A percentile compares a stretch with the other conserved stretches of the same genome.
These are phyloP conservation scores for Centroberyx gerrardi DNA, from an alignment of 2,797 vertebrate species.

Conservation along the genomic window DNA sequence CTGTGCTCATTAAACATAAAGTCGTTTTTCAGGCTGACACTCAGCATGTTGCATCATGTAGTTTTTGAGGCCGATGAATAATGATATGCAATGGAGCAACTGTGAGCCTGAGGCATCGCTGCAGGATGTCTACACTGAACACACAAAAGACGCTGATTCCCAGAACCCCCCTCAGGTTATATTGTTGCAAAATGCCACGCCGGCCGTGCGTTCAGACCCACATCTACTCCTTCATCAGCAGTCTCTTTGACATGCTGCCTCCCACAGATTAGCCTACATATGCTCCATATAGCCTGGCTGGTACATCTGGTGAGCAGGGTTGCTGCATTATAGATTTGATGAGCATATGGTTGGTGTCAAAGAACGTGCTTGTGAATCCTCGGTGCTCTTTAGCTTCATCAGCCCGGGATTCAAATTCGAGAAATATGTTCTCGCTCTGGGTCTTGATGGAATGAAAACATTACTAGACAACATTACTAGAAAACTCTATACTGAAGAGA, in stretches of 20 bases:
- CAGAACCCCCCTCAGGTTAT: conserved; percentile 30
- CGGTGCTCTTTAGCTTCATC: background rate
- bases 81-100: conserved; percentile 16
- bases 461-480: background rate
- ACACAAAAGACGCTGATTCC: conserved; percentile 34
- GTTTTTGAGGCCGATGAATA: conserved; percentile 35
- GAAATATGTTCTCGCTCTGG: background rate
- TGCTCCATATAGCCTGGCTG: background rate
- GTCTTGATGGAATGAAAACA: background rate
- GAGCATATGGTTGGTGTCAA: conserved; percentile 27
- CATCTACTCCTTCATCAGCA: conserved; percentile 7
- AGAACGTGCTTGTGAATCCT: background rate
- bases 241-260: conserved; percentile 1
- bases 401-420: background rate
- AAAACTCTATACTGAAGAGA: too few species aligned
- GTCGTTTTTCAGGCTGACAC: conserved; percentile 47
- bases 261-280: conserved; percentile 25
- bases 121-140: conserved; percentile 43
- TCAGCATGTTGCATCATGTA: conserved; percentile 67
- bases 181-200: conserved; percentile 24
- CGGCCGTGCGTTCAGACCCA: background rate
- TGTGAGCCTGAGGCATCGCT: conserved; percentile 54
- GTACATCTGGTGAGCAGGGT: conserved; percentile 6
- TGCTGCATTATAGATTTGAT: conserved; percentile 22
- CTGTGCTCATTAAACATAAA: conserved; percentile 32